Conservation (phyloP, 1,140 invertebrate species). For the Ips nitidus region DNA sequence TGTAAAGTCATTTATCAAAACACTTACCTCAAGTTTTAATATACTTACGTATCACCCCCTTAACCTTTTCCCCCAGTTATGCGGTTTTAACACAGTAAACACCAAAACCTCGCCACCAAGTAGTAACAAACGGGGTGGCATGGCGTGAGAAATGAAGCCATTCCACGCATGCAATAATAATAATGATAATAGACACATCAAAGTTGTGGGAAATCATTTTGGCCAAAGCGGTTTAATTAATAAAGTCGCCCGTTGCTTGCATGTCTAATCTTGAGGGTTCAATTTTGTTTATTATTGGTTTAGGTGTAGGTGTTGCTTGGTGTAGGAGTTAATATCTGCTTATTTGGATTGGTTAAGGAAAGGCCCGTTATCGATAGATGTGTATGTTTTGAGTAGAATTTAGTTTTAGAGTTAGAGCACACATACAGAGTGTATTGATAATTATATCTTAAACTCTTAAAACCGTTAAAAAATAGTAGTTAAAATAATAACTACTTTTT, state of each 20-base stretch:
- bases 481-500: too few relatives aligned
- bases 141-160: slow-evolving; percentile 41
- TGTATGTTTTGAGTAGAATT: too few relatives aligned
- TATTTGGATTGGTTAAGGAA: too few relatives aligned
- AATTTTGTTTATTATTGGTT: too few relatives aligned
- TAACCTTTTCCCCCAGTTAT: slow-evolving; percentile 25
- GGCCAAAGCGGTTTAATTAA: slow-evolving; percentile 27
- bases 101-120: slow-evolving; percentile 27
- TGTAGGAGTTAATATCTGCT: too few relatives aligned
- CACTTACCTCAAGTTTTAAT: neutral
- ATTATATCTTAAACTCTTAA: too few relatives aligned
- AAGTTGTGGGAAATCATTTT: slow-evolving; percentile 20
- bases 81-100: slow-evolving; percentile 30
- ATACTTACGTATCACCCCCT: neutral
- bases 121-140: slow-evolving; percentile 36
- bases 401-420: too few relatives aligned
- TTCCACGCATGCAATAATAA: slow-evolving; percentile 39
- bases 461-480: too few relatives aligned
- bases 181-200: slow-evolving; percentile 32
- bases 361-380: too few relatives aligned
- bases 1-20: too few relatives aligned
- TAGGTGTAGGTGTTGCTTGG: too few relatives aligned
- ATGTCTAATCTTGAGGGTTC: neutral
- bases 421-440: too few relatives aligned
- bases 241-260: slow-evolving; percentile 14